Evolutionary conservation across 2,797 vertebrate species (phyloP), one percentile per base, ranked within the genome.

Genomic region (Mycteria americana): DNA sequence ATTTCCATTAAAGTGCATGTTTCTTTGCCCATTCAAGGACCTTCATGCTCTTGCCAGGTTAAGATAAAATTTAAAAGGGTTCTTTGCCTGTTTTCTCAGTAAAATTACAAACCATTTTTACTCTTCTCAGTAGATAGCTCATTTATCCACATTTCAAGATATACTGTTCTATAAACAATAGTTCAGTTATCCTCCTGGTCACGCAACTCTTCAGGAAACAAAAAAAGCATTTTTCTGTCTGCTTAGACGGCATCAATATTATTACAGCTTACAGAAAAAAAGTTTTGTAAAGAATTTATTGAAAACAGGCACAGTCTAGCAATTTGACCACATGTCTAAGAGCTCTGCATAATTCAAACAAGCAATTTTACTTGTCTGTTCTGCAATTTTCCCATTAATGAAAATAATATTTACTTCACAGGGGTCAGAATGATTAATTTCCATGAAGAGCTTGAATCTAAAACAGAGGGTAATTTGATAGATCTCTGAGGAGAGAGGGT

Each of bases 341-440:
- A 82, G 41, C 39, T 70, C 57, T 57, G 37, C 35, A 51, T 88
- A 95, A 91, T 83, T 93, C 62, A 85, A 92, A 59, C 35, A 91
- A 89, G 85, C 81, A 92, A 78, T 89, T 94, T 78, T 54, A 81
- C 77, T 95, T 50, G 74, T 87, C 92, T 93, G 56, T 79, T 80
- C 72, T 51, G 67, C 50, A 82, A 81, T 88, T 80, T 95, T 78
- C 72, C 84, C 78, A 83, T 93, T 97, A 94, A 93, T 85, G 79
- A 97, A 94, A 95, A 91, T 70, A 95, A 45, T 95, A 92, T 97
- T 95, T 96, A 91, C 75, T 82, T 92, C 84, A 95, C 74, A 79
- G 91, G 46, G 88, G 75, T 93, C 86, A 93, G 63, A 95, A 89
- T 21, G 1, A 95, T 81, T 96, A 92, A 89, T 88, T 85, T 85